These are phyloP conservation scores for Bucorvus abyssinicus DNA, from an alignment of 2,797 vertebrate species.

Conservation along the genomic window DNA sequence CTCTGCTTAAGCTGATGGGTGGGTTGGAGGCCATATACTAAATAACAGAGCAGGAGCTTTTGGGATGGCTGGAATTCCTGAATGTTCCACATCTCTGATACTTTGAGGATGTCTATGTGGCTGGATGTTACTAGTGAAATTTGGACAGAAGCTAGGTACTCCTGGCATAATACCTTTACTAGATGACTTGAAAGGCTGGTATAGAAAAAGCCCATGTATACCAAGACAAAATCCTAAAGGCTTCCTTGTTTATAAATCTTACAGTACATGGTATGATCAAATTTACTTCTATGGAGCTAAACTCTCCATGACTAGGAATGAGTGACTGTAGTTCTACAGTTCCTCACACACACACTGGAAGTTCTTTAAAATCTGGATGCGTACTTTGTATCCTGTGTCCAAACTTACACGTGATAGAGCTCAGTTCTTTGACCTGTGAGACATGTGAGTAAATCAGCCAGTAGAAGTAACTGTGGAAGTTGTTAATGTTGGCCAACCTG, in stretches of 20 bases:
- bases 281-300: neutral
- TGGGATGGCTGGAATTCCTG: neutral
- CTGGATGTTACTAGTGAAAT: neutral
- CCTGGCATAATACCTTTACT: neutral
- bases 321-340: neutral
- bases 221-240: neutral
- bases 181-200: neutral
- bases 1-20: neutral
- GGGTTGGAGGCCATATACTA: neutral
- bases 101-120: neutral
- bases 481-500: neutral
- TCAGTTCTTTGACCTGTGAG: neutral
- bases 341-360: neutral
- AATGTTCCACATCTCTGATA: neutral
- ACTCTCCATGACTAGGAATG: neutral
- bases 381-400: neutral
- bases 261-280: neutral
- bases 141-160: fast-evolving
- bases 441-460: neutral
- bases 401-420: fast-evolving
- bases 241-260: neutral
- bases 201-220: neutral
- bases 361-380: neutral
- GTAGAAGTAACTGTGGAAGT: neutral
- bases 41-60: neutral